Evolutionary conservation across 2,888 invertebrate genomes (phyloP).

Genomic region (Torymus auratus): DNA sequence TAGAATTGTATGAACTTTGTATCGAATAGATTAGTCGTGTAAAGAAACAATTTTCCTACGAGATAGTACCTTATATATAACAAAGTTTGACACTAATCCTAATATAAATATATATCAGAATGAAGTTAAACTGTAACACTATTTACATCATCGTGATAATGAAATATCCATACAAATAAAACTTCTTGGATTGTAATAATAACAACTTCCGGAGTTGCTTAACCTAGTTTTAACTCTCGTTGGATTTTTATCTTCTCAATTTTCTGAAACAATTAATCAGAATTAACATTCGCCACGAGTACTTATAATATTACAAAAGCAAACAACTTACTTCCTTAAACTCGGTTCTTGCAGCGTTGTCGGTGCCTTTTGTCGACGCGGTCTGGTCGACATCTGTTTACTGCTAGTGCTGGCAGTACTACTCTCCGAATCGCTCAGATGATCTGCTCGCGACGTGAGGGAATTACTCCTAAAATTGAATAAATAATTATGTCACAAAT

Average conservation of each 20-base stretch:
- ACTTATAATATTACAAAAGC: neutral
- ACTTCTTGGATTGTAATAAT: constrained; percentile 10
- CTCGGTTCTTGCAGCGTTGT: constrained; percentile 68
- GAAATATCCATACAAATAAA: constrained; percentile 23
- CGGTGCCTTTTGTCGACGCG: constrained; percentile 68
- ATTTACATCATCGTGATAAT: constrained; percentile 45
- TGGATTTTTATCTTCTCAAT: constrained; percentile 34
- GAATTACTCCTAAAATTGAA: constrained; percentile 42
- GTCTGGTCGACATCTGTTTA: constrained; percentile 60
- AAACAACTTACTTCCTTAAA: constrained; percentile 64
- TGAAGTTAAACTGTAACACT: constrained; percentile 38
- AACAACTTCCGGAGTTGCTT: constrained; percentile 48
- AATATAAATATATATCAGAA: constrained; percentile 21
- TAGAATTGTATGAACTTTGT: constrained; percentile 22
- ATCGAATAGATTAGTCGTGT: constrained; percentile 26
- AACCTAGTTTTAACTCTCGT: neutral
- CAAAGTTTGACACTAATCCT: constrained; percentile 24
- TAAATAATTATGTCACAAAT: neutral
- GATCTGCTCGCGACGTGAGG: constrained; percentile 35
- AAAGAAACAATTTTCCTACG: constrained; percentile 6
- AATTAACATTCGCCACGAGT: neutral
- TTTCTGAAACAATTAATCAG: constrained; percentile 37
- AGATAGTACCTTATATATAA: constrained; percentile 16
- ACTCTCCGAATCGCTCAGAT: constrained; percentile 66
- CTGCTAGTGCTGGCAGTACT: constrained; percentile 62